phyloP scores from a whole-genome alignment of 2,797 vertebrate genomes.

The Discoglossus pictus region DNA sequence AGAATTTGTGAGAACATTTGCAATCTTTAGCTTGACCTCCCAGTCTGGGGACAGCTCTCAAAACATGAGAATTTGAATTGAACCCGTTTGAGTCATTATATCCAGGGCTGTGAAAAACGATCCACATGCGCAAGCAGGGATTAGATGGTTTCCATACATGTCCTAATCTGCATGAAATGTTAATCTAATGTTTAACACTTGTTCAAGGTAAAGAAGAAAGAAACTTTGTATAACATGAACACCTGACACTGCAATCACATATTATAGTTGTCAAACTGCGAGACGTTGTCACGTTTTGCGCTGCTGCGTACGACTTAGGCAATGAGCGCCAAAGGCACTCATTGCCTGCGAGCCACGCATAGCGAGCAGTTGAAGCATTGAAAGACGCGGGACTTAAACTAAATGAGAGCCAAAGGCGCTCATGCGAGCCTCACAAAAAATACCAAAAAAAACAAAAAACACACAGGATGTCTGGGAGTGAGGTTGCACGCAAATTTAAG shows the following conservation, averaged over 20 bases:
- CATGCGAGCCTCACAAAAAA: no score
- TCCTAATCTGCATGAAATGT: constrained; percentile 25
- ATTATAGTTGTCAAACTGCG: no score
- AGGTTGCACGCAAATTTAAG: no score
- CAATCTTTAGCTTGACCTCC: constrained; percentile 10
- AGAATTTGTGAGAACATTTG: background rate
- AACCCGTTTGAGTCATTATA: background rate
- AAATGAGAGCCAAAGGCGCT: no score
- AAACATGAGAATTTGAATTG: constrained; percentile 20
- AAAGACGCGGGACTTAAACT: no score
- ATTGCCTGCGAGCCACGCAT: no score
- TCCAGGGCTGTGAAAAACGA: constrained; percentile 20
- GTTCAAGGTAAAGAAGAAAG: background rate
- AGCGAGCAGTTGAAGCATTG: no score
- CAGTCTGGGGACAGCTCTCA: constrained; percentile 1
- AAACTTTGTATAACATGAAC: background rate
- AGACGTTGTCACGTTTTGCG: no score
- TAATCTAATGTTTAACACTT: constrained; percentile 22
- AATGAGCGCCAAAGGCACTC: no score
- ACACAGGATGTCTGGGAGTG: no score
- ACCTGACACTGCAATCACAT: background rate
- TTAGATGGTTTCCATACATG: constrained; percentile 14
- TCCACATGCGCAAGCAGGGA: constrained; percentile 17
- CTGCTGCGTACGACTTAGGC: no score
- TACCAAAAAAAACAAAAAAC: no score